Evolutionary conservation across 2,888 invertebrate genomes (phyloP).

Genomic region (Drosophila multiciliata): DNA sequence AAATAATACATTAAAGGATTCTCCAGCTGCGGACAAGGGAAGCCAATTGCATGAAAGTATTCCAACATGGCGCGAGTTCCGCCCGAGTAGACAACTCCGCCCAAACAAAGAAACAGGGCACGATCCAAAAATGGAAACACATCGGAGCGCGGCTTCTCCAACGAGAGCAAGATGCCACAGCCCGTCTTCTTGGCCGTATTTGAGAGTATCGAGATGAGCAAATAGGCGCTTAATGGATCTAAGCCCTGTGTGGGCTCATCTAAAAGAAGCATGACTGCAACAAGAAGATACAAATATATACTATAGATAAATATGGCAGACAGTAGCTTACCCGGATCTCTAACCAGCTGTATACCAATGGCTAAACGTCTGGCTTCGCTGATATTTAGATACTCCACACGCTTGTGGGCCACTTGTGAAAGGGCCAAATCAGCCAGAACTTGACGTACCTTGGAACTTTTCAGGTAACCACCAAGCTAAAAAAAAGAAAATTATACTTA

Average conservation of each 20-base stretch:
- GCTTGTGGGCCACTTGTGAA: slow-evolving; percentile 94
- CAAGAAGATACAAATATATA: not conserved
- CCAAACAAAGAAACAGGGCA: slow-evolving; percentile 95
- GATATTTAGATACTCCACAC: slow-evolving; percentile 92
- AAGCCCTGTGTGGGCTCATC: slow-evolving; percentile 98
- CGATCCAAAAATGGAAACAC: slow-evolving; percentile 97
- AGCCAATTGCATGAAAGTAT: slow-evolving; percentile 97
- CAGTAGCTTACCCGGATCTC: slow-evolving; percentile 91
- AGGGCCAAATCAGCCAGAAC: slow-evolving; percentile 97
- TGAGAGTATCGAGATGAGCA: slow-evolving; percentile 96
- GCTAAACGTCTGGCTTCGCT: slow-evolving; percentile 96
- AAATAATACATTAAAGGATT: slow-evolving; percentile 99
- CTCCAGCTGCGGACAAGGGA: slow-evolving; percentile 97
- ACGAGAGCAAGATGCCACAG: slow-evolving; percentile 94
- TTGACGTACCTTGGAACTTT: slow-evolving; percentile 94
- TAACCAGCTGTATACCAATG: slow-evolving; percentile 95
- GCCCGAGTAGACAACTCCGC: slow-evolving; percentile 96
- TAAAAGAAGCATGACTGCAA: slow-evolving; percentile 92
- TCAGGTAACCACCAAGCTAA: slow-evolving; percentile 90
- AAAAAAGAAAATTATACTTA: not conserved
- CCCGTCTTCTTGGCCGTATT: slow-evolving; percentile 95
- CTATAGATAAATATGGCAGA: not conserved
- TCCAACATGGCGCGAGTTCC: slow-evolving; percentile 96
- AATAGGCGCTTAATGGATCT: slow-evolving; percentile 97
- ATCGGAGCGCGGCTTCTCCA: slow-evolving; percentile 97